Base-by-base conservation (phyloP, 2,888 invertebrate genomes). In the Ctena decussata region DNA sequence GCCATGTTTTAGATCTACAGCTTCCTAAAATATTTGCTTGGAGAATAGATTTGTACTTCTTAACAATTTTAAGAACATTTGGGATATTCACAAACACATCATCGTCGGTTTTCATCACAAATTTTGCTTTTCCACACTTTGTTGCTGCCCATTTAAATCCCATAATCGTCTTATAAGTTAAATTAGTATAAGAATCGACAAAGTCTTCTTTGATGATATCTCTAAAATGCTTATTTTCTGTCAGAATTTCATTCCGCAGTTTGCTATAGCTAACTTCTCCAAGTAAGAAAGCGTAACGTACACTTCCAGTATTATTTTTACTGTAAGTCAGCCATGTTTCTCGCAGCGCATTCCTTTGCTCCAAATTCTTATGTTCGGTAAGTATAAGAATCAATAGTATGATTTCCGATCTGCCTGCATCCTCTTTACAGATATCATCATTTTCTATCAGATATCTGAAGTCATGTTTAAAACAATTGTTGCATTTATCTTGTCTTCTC, bases 1-100 rank as follows among this genome's bases (percentile, higher is more conserved):
- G 93, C 35, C 37, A 53, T 3, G 85, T 88, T 27, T 75, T 60
- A 6, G 15, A 6, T 3, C 44, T 53, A 57, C 94, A 94, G 0
- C 75, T 24, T 0, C 93, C 94, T 0, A 85, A 88, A 0, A 93
- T 82, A 12, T 84, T 60, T 0, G 60, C 85, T n/a, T 90, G 84
- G 30, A 93, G 74, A 12, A 18, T 41, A 0, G 72, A 24, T 3
- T 44, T 60, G 12, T 75, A 24, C 27, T 57, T 46, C 8, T 77
- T 39, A 2, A 91, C 44, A n/a, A 90, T 41, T 12, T 53, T 80
- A 27, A 89, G n/a, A 44, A 91, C 27, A 37, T 76, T 77, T 11
- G 85, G 85, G 0, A 89, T 53, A 65, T 92, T 91, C 0, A 93
- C 84, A 86, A 85, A 93, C 92, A 94, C 92, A 74, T 94, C 94